Percentiles rank a stretch among this genome's conserved stretches.
Evolutionary conservation across 2,113 vertebrate genomes (phyloP).

Genomic region (Nothoprocta perdicaria): DNA sequence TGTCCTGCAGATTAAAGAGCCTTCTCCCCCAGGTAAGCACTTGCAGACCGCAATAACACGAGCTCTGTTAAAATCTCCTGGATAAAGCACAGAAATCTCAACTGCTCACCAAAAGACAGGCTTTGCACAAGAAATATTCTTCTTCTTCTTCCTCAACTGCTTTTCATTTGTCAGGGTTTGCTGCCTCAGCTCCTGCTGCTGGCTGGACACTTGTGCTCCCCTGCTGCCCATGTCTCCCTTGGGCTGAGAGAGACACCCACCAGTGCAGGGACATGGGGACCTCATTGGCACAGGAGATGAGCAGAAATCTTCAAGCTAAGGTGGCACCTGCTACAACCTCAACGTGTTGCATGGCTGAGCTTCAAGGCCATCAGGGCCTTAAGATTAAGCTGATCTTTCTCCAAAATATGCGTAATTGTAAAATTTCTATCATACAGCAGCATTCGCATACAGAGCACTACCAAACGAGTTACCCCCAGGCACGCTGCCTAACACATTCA

Average conservation of each 20-base stretch:
- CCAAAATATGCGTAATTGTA: not conserved
- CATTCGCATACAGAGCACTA: not conserved
- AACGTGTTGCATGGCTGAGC: rapidly evolving
- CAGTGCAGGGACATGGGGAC: too few relatives aligned
- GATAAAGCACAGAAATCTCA: not conserved
- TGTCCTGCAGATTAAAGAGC: not conserved
- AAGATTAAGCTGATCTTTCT: not conserved
- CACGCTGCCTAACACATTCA: too few relatives aligned
- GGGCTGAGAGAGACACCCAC: rapidly evolving
- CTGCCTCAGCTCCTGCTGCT: not conserved
- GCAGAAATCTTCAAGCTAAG: not conserved
- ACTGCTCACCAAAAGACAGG: not conserved
- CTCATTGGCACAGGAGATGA: not conserved
- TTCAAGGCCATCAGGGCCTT: rapidly evolving
- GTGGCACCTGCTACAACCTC: not conserved
- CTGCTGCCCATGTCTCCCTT: too few relatives aligned
- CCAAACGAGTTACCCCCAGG: rapidly evolving
- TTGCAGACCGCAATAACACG: not conserved
- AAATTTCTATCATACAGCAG: rapidly evolving
- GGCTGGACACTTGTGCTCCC: rapidly evolving
- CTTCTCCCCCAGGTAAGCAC: not conserved
- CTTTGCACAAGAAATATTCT: not conserved
- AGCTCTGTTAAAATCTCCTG: not conserved
- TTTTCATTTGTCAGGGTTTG: not conserved
- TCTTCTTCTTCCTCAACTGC: not conserved